These are phyloP conservation scores for Charina bottae DNA, from an alignment of 2,113 vertebrate genomes.

Conservation along the genomic window DNA sequence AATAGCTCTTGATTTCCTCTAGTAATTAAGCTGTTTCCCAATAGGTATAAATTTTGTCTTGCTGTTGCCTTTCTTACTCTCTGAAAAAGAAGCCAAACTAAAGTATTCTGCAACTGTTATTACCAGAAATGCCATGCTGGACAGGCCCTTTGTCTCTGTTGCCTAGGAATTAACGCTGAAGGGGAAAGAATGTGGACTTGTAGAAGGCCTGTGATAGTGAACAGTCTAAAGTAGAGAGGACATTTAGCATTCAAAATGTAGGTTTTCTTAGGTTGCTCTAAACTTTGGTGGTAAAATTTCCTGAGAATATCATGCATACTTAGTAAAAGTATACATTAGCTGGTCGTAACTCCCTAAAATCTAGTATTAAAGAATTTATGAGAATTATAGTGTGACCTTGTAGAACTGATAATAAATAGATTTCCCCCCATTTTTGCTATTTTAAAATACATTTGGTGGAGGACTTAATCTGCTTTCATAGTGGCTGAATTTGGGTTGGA, in stretches of 20 bases:
- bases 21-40: slow-evolving; percentile 60
- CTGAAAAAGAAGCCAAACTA: slow-evolving; percentile 34
- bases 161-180: slow-evolving; percentile 59
- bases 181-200: slow-evolving; percentile 57
- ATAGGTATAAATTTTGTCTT: slow-evolving; percentile 56
- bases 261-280: slow-evolving; percentile 15
- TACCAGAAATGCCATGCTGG: slow-evolving; percentile 44
- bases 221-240: slow-evolving; percentile 41
- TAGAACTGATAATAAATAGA: not conserved
- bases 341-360: not conserved
- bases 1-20: slow-evolving; percentile 57
- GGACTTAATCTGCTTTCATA: not conserved
- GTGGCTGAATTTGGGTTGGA: not conserved
- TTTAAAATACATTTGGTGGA: not conserved
- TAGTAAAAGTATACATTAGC: not conserved
- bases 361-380: not conserved
- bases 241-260: slow-evolving; percentile 58
- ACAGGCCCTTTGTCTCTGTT: slow-evolving; percentile 70
- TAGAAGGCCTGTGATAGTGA: slow-evolving; percentile 40
- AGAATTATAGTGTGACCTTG: not conserved
- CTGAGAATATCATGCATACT: slow-evolving; percentile 1
- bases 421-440: not conserved
- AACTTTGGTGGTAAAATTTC: not conserved
- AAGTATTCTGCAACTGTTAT: slow-evolving; percentile 45
- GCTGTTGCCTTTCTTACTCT: not conserved